Evolutionary conservation across 2,113 vertebrate genomes (phyloP), one percentile per base, ranked within the genome.

Genomic region (Oophaga pumilio): DNA sequence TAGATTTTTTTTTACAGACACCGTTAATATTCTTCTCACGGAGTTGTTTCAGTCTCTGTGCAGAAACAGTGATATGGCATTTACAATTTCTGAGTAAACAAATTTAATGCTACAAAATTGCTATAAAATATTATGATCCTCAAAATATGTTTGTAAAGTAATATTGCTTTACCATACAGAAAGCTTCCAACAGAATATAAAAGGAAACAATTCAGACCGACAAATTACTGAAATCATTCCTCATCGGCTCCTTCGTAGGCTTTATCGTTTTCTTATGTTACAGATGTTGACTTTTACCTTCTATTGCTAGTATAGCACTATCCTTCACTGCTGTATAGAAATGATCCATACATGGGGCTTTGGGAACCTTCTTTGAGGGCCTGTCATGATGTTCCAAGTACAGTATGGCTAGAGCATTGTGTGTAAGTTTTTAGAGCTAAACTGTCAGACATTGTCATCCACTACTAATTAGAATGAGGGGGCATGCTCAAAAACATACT

Each of bases 81-180:
- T 22, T 59, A 17, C 52, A 28, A 2, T 56, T 56, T 57, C n/a
- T 18, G 24, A 17, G 5, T 59, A 79, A 79, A 79, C 52, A 26
- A 17, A 14, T 59, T 59, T 57, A 79, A 79, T 79, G n/a, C 52
- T 59, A 18, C 1, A 79, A 59, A 79, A 79, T 57, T 17, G 59
- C 10, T 59, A 57, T 79, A 57, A 79, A 26, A 79, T 79, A 57
- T 79, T 79, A 79, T 28, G 52, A 28, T 26, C 59, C 52, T 28
- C 3, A 56, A 78, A 79, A 28, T 79, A 53, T 56, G 76, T 24
- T 79, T 59, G 53, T 79, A 14, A 57, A 59, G 24, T 57, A n/a
- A 52, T 28, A 56, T 57, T 59, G 76, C 52, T 56, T 15, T 33
- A 71, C 15, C 4, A 14, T 64, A n/a, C 62, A n/a, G 62, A 69